Evolutionary conservation across 2,888 invertebrate species (phyloP), one percentile per base, ranked within the genome.

Genomic region (Limnephilus rhombicus): DNA sequence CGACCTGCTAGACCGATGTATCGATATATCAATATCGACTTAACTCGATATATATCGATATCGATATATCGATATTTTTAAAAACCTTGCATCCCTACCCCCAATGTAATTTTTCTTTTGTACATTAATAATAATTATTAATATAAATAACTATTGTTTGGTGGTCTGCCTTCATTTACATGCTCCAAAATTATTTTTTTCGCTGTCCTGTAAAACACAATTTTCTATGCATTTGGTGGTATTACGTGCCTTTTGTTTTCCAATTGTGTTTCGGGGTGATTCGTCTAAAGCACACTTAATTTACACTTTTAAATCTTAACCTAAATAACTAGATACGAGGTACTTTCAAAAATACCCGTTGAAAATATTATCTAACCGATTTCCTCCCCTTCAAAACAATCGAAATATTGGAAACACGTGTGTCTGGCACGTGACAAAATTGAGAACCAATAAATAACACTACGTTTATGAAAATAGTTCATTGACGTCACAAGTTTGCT

Each of bases 371-470:
- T 11, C 18, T 1, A 24, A 68, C 68, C 68, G 24, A 68, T 68
- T 68, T 68, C n/a, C 3, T 24, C 18, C 68, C n/a, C 68, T n/a
- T 7, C 7, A 68, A 24, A 68, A 68, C 68, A 68, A 68, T 68
- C 24, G 2, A n/a, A 68, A 68, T 68, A 83, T 34, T 34, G 83
- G 83, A 24, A 41, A n/a, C 83, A 83, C 34, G 34, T 83, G 83
- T n/a, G 24, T 37, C 13, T 83, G 83, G 24, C 83, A 83, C 83
- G 31, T 83, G 83, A 37, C 83, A 83, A 34, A 18, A 83, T 37
- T 83, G 18, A 83, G n/a, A 18, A 41, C 83, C 83, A 83, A 83
- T 83, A 83, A 83, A 68, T 24, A 68, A 24, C 24, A 34, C 83
- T 37, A 37, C 4, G 37, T 83, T 37, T 37, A 15, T 24, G 83